A percentile compares a stretch with the other conserved stretches of the same genome.
Evolutionary conservation across 2,113 vertebrate species (phyloP).

Genomic region (Leptobrachium ailaonicum): DNA sequence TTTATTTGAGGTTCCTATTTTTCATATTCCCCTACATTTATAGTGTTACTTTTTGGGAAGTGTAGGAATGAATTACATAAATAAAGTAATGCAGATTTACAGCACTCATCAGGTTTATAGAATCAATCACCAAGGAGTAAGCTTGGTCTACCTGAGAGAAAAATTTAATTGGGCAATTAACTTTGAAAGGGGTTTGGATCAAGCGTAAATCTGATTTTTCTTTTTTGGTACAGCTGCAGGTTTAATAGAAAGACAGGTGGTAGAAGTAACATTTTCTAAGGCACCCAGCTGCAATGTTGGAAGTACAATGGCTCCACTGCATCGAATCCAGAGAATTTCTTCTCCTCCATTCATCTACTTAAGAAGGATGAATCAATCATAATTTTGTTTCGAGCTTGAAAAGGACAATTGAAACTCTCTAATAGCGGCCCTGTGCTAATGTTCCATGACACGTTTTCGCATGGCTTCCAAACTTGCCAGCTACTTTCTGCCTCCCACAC

Average conservation of each 20-base stretch:
- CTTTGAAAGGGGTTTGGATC: conserved; percentile 37
- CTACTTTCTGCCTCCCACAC: conserved; percentile 40
- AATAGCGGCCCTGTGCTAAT: conserved; percentile 43
- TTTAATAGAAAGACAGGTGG: conserved; percentile 36
- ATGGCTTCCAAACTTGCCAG: conserved; percentile 45
- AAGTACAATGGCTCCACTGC: conserved; percentile 31
- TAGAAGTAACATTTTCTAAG: conserved; percentile 20
- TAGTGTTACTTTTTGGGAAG: too few species aligned
- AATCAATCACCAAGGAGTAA: conserved; percentile 30
- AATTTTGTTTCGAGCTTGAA: conserved; percentile 45
- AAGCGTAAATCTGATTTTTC: conserved; percentile 17
- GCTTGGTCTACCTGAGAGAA: conserved; percentile 5
- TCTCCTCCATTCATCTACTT: conserved; percentile 39
- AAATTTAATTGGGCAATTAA: conserved; percentile 43
- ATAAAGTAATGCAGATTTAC: background rate
- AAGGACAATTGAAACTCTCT: conserved; percentile 43
- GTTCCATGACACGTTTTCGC: conserved; percentile 50
- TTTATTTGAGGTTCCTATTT: too few species aligned
- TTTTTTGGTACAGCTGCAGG: conserved; percentile 35
- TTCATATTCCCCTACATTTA: too few species aligned
- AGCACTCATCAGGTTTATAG: conserved; percentile 27
- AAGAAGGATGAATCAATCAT: conserved; percentile 48
- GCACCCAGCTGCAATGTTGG: conserved; percentile 8
- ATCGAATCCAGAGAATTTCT: conserved; percentile 38
- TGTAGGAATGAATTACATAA: too few species aligned